Conservation (phyloP, 1,140 invertebrate genomes). For the Tachypleus tridentatus region DNA sequence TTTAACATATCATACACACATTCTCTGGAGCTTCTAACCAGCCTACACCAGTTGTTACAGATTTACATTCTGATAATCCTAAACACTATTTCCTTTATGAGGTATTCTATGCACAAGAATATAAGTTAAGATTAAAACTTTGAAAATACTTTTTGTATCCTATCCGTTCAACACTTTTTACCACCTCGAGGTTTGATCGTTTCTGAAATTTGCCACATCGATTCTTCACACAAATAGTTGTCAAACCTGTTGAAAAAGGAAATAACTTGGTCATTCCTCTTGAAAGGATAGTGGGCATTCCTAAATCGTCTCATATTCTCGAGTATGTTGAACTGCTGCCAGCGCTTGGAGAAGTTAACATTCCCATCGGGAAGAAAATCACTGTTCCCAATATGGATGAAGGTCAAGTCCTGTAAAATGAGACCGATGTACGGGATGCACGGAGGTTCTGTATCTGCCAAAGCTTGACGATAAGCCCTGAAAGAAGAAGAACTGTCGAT, state of each 20-base stretch:
- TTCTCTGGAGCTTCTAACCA: too few relatives aligned
- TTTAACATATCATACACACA: too few relatives aligned
- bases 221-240: slow-evolving; percentile 85
- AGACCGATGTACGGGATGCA: slow-evolving; percentile 98
- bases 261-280: slow-evolving; percentile 71
- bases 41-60: too few relatives aligned
- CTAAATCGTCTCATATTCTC: slow-evolving; percentile 89
- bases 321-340: slow-evolving; percentile 96
- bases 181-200: slow-evolving; percentile 77
- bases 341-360: slow-evolving; percentile 94
- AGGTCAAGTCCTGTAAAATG: slow-evolving; percentile 96
- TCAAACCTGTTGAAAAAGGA: slow-evolving; percentile 95
- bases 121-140: too few relatives aligned
- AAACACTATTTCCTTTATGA: too few relatives aligned
- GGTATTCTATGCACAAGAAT: too few relatives aligned
- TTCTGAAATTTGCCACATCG: slow-evolving; percentile 96
- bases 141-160: too few relatives aligned
- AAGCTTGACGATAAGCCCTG: slow-evolving; percentile 80
- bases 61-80: too few relatives aligned
- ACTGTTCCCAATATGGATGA: slow-evolving; percentile 94
- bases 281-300: slow-evolving; percentile 22
- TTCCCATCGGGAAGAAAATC: slow-evolving; percentile 73
- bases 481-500: slow-evolving; percentile 96
- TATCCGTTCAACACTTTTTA: too few relatives aligned
- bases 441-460: slow-evolving; percentile 87